Evolutionary conservation across 1,140 invertebrate genomes (phyloP), one percentile per base, ranked within the genome.

Genomic region (Procambarus virginalis): DNA sequence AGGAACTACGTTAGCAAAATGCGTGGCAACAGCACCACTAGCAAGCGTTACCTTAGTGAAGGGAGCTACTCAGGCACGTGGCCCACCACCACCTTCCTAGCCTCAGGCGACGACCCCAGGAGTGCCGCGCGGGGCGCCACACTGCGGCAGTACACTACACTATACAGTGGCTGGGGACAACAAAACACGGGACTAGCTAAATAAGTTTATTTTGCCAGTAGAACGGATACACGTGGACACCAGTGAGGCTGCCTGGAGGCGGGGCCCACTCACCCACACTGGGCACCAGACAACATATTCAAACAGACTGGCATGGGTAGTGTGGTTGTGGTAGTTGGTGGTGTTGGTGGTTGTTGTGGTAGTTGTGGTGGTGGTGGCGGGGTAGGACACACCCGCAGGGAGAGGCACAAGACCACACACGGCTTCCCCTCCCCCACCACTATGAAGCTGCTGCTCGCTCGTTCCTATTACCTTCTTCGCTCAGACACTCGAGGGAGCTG

Each of bases 131-230:
- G n/a, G 4, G n/a, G 68, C n/a, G 22, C 22, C 68, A 73, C 14
- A 20, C 68, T 73, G 46, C 48, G 3, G 48, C 48, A 45, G 75
- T 77, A 68, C 17, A 68, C 3, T 17, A 68, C 64, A 68, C 8
- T 6, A 8, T 34, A 73, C 68, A 34, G 46, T n/a, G 17, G 60
- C 20, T 3, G 60, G 60, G 77, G 55, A 12, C 68, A 84, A 84
- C 83, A 84, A 82, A 84, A 84, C 83, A 84, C 68, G 14, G 17
- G 20, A 58, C 73, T 84, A 82, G 83, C 83, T 84, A 84, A 84
- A 84, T 84, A 84, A 84, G 83, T 84, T 84, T 84, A 84, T 84
- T 84, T 51, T 84, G 70, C 83, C 73, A 84, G 73, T 75, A 70
- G 68, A 83, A 60, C 68, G 45, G 34, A 70, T 60, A 60, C 70